These are phyloP conservation scores for Halcyon senegalensis DNA, from an alignment of 2,113 vertebrate species.

Conservation along the genomic window DNA sequence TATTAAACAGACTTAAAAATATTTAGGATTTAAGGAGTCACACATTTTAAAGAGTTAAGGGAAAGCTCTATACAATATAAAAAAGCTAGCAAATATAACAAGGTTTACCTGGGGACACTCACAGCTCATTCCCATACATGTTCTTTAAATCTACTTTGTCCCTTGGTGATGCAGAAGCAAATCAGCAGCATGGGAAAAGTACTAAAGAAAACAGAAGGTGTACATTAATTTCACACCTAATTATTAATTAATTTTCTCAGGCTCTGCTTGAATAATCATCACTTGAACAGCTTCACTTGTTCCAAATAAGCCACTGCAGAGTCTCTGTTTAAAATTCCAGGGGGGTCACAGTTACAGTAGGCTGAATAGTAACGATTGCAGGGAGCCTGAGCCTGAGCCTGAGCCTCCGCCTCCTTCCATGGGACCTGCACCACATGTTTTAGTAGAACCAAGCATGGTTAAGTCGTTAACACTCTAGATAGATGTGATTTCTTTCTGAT, in stretches of 20 bases:
- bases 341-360: neutral
- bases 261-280: slow-evolving; percentile 34
- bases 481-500: neutral
- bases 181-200: slow-evolving; percentile 15
- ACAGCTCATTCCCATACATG: neutral
- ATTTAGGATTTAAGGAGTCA: neutral
- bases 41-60: neutral
- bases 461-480: neutral
- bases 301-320: neutral
- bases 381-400: neutral
- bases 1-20: neutral
- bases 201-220: slow-evolving; percentile 36
- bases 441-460: neutral
- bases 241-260: slow-evolving; percentile 57
- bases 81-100: neutral
- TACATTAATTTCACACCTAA: slow-evolving; percentile 48
- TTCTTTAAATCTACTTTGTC: neutral
- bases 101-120: neutral
- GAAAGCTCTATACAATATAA: neutral
- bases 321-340: slow-evolving; percentile 34
- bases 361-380: neutral
- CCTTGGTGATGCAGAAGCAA: neutral
- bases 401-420: neutral
- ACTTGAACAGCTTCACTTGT: slow-evolving; percentile 16
- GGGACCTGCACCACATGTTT: neutral